Evolutionary conservation across 2,888 invertebrate genomes (phyloP).

Genomic region (Pachydiplax longipennis): DNA sequence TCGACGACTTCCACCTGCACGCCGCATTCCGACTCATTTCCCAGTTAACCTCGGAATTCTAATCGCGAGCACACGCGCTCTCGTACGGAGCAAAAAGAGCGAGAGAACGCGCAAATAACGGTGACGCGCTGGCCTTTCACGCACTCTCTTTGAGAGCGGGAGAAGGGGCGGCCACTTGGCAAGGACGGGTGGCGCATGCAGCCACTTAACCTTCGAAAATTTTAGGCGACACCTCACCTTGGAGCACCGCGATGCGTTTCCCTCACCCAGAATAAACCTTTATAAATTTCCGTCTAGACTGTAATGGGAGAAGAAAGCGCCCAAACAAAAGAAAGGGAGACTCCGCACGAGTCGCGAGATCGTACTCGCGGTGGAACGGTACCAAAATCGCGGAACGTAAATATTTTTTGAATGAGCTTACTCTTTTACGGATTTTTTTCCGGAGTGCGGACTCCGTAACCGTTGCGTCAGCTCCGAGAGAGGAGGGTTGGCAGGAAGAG

Average conservation of each 20-base stretch:
- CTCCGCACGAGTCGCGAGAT: not conserved
- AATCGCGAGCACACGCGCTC: not conserved
- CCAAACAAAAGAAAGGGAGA: not conserved
- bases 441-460: not conserved
- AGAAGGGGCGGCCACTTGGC: not conserved
- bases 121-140: not conserved
- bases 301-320: not conserved
- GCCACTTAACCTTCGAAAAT: not conserved
- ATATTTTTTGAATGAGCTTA: not conserved
- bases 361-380: not conserved
- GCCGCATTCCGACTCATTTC: not conserved
- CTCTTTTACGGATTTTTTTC: not conserved
- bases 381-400: not conserved
- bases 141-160: not conserved
- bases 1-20: not conserved
- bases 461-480: not conserved
- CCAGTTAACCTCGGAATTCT: not conserved
- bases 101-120: not conserved
- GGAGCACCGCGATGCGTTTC: not conserved
- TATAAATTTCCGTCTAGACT: not conserved
- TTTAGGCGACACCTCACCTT: not conserved
- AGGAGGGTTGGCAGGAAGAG: not conserved
- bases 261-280: not conserved
- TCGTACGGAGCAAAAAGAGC: not conserved
- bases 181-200: not conserved